phyloP scores from a whole-genome alignment of 2,888 invertebrate species.

The Ormyrus pomaceus region DNA sequence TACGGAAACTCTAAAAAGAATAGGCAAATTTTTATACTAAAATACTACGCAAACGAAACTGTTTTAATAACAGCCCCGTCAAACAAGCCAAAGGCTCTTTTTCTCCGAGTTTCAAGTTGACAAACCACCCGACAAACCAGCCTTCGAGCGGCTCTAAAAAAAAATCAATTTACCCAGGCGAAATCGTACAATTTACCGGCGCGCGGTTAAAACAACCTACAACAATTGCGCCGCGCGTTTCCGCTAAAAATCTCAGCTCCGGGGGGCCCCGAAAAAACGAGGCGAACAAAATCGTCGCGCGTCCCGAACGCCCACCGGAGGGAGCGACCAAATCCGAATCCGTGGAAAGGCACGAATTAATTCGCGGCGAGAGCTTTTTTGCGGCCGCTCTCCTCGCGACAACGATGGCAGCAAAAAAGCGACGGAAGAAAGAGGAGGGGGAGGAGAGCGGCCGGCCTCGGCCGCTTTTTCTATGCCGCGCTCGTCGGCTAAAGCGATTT shows the following conservation, averaged over 20 bases:
- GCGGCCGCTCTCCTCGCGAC: neutral
- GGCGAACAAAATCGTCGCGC: neutral
- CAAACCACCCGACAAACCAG: no score
- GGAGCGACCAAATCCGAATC: neutral
- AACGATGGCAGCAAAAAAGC: neutral
- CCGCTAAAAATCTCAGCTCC: neutral
- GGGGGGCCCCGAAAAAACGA: neutral
- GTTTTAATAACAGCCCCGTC: no score
- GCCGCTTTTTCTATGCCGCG: neutral
- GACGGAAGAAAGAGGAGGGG: neutral
- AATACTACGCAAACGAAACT: no score
- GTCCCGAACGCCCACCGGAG: neutral
- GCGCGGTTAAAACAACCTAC: neutral
- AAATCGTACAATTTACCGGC: no score
- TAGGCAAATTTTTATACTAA: no score
- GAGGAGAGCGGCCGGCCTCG: neutral
- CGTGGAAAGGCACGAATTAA: slow-evolving; percentile 21
- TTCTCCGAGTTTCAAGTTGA: no score
- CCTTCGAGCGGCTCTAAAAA: no score
- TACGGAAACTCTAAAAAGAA: no score
- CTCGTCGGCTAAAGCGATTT: slow-evolving; percentile 23
- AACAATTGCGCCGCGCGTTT: neutral
- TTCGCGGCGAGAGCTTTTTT: slow-evolving; percentile 25
- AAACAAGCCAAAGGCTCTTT: no score
- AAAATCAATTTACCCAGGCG: no score